These are phyloP conservation scores for Ctena decussata DNA, from an alignment of 2,888 invertebrate species.

Conservation along the genomic window DNA sequence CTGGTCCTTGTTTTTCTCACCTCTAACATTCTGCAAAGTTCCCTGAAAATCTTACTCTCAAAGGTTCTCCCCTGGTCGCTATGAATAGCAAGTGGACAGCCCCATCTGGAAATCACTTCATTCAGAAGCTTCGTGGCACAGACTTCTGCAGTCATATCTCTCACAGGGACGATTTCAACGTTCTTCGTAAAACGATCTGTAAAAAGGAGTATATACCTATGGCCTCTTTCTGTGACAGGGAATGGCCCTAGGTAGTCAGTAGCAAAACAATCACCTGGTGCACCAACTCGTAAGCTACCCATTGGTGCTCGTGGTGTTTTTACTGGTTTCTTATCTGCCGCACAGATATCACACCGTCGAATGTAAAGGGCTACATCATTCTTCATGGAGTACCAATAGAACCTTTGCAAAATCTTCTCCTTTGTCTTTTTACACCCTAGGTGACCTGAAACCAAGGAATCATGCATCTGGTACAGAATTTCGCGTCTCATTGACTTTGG, in stretches of 20 bases:
- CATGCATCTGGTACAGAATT: constrained; percentile 18
- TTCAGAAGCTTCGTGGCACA: constrained; percentile 32
- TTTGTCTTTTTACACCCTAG: too few relatives aligned
- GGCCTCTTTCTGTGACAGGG: constrained; percentile 34
- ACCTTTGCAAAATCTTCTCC: constrained; percentile 20
- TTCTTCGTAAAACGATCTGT: constrained; percentile 53
- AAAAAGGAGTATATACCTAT: constrained; percentile 36
- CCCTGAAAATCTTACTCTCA: constrained; percentile 29
- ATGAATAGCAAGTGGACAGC: constrained; percentile 32
- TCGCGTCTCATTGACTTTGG: not conserved
- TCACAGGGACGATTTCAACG: constrained; percentile 30
- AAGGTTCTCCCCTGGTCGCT: constrained; percentile 34
- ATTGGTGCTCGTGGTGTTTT: constrained; percentile 25
- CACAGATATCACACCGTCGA: constrained; percentile 32
- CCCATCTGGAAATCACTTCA: constrained; percentile 40
- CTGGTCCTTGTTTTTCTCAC: constrained; percentile 42
- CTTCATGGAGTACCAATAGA: constrained; percentile 30
- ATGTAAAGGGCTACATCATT: constrained; percentile 9
- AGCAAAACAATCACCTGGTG: constrained; percentile 36
- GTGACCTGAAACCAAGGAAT: constrained; percentile 17
- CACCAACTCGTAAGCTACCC: constrained; percentile 93
- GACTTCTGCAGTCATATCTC: constrained; percentile 37
- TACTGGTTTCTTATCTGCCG: constrained; percentile 20
- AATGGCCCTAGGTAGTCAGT: constrained; percentile 47
- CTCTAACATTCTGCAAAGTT: constrained; percentile 27